Percentiles rank a stretch among this genome's conserved stretches.
These are phyloP conservation scores for Tupaia chinensis DNA, from an alignment of 2,113 vertebrate genomes.

Conservation along the genomic window DNA sequence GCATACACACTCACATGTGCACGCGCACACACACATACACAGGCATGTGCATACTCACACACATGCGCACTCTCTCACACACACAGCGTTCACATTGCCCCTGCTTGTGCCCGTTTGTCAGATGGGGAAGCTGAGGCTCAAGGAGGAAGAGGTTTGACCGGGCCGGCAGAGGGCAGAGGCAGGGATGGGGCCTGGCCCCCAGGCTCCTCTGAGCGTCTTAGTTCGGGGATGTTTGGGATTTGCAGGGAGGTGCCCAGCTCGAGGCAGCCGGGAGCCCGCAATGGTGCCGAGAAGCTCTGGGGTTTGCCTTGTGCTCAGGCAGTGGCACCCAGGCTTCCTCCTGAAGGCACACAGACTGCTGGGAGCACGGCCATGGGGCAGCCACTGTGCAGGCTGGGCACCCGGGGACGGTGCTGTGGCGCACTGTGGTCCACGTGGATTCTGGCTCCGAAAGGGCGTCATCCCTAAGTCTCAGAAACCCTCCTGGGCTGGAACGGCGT, in stretches of 20 bases:
- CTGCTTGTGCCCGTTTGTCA: background rate
- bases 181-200: no score
- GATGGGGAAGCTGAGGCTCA: background rate
- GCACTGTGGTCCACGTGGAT: rapidly evolving
- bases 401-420: rapidly evolving
- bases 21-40: rapidly evolving
- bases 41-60: rapidly evolving
- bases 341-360: background rate
- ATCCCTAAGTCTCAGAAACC: no score
- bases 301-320: no score
- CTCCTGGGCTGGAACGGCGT: no score
- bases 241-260: background rate
- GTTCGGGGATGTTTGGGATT: background rate
- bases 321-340: rapidly evolving
- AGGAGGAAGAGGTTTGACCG: background rate
- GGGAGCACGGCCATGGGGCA: background rate
- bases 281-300: no score
- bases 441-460: no score
- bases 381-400: background rate
- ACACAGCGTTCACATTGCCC: rapidly evolving
- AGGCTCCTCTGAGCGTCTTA: background rate
- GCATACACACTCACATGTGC: background rate
- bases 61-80: no score
- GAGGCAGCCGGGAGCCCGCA: no score
- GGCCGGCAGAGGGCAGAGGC: background rate